Evolutionary conservation across 2,113 vertebrate species (phyloP).

Genomic region (Balaeniceps rex): DNA sequence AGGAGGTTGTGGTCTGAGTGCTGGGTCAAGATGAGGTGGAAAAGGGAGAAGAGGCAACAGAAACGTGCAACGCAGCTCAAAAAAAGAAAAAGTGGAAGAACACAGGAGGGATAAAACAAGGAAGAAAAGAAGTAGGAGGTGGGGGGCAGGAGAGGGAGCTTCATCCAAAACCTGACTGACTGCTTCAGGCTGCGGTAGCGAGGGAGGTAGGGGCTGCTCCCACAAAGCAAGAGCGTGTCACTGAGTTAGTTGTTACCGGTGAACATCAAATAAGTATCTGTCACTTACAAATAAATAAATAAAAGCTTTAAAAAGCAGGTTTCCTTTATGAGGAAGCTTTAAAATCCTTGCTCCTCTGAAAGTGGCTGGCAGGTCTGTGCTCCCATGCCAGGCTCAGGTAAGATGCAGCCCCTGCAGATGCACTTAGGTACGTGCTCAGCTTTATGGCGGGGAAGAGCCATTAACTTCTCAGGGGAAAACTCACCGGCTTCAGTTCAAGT

Average conservation of each 20-base stretch:
- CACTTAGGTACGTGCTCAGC: neutral
- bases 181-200: neutral
- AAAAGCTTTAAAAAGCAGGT: neutral
- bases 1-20: neutral
- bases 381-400: no score
- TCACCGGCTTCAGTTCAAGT: neutral
- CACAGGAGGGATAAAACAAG: neutral
- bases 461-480: no score
- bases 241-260: neutral
- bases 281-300: neutral
- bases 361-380: neutral
- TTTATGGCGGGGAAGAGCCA: neutral
- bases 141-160: neutral
- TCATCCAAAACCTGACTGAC: neutral
- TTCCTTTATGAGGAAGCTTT: neutral
- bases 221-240: neutral
- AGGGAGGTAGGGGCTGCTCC: neutral
- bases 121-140: neutral
- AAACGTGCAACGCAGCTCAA: no score
- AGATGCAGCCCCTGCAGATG: no score
- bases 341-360: neutral
- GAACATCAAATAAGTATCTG: neutral
- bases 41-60: neutral
- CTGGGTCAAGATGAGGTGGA: neutral
- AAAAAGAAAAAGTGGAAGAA: neutral